Conservation (phyloP, 2,797 vertebrate genomes). For the Silurus aristotelis region DNA sequence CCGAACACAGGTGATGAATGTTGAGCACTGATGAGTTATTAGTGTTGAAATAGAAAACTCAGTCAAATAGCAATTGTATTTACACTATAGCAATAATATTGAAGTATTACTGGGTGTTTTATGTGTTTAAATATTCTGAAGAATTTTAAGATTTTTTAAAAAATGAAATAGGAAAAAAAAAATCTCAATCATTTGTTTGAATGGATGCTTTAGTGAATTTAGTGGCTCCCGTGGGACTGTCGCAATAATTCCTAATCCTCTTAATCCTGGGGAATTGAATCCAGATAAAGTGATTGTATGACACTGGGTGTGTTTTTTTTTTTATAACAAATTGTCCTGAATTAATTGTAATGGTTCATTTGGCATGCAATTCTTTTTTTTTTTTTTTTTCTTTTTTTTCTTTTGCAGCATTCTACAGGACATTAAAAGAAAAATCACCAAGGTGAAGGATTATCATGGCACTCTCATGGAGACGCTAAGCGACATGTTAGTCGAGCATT, state of each 20-base stretch:
- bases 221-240: neutral
- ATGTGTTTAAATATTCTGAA: neutral
- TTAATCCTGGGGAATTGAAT: neutral
- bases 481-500: conserved; percentile 68
- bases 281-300: neutral
- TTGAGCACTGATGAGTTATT: neutral
- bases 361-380: neutral
- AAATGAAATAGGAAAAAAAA: neutral
- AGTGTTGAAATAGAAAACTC: neutral
- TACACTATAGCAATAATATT: neutral
- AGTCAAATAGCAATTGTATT: neutral
- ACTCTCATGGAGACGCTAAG: conserved; percentile 70
- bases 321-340: neutral
- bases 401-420: conserved; percentile 67
- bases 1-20: conserved; percentile 63
- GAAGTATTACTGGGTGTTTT: neutral
- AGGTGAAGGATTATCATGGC: conserved; percentile 72
- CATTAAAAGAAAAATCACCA: conserved; percentile 71
- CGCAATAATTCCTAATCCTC: neutral
- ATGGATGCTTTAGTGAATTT: neutral
- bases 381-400: neutral
- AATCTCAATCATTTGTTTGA: too few relatives aligned
- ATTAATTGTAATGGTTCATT: neutral
- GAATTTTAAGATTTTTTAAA: neutral
- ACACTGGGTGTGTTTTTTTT: neutral